Evolutionary conservation across 2,113 vertebrate species (phyloP).

Genomic region (Coryphaenoides rupestris): DNA sequence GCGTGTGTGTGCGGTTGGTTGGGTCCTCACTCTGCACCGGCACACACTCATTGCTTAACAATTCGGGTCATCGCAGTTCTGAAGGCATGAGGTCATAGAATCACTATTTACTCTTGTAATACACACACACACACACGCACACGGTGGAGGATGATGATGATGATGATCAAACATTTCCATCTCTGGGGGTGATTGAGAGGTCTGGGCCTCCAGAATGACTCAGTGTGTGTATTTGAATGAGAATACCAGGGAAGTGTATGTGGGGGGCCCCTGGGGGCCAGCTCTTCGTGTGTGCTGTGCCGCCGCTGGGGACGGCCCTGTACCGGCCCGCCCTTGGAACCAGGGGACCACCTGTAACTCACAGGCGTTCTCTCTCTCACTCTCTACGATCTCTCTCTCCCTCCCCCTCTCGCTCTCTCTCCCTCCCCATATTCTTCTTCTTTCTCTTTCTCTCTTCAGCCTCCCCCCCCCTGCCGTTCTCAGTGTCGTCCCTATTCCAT

Average conservation of each 20-base stretch:
- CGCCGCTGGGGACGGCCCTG: slow-evolving; percentile 7
- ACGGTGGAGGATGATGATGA: slow-evolving; percentile 15
- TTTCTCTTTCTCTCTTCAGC: background rate
- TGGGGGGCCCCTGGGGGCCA: background rate
- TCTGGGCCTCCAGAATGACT: slow-evolving; percentile 29
- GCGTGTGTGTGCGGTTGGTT: slow-evolving; percentile 19
- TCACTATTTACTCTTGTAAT: slow-evolving; percentile 41
- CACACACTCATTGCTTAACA: slow-evolving; percentile 37
- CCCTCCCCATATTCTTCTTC: background rate
- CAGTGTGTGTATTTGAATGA: slow-evolving; percentile 20
- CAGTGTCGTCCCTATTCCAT: slow-evolving; percentile 16
- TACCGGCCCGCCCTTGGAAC: background rate
- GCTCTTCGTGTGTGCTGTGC: slow-evolving; percentile 3
- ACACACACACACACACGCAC: slow-evolving; percentile 51
- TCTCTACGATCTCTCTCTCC: slow-evolving; percentile 1
- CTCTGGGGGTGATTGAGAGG: slow-evolving; percentile 39
- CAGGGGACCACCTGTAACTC: slow-evolving; percentile 13
- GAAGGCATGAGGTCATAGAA: slow-evolving; percentile 49
- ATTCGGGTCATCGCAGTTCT: slow-evolving; percentile 58
- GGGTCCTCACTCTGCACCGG: background rate
- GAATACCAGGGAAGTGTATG: background rate
- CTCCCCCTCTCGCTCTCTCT: background rate
- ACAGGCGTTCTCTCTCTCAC: background rate
- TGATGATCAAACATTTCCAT: slow-evolving; percentile 41
- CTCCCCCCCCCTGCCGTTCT: background rate